phyloP scores from a whole-genome alignment of 1,140 invertebrate genomes.

The Drosophila azteca region DNA sequence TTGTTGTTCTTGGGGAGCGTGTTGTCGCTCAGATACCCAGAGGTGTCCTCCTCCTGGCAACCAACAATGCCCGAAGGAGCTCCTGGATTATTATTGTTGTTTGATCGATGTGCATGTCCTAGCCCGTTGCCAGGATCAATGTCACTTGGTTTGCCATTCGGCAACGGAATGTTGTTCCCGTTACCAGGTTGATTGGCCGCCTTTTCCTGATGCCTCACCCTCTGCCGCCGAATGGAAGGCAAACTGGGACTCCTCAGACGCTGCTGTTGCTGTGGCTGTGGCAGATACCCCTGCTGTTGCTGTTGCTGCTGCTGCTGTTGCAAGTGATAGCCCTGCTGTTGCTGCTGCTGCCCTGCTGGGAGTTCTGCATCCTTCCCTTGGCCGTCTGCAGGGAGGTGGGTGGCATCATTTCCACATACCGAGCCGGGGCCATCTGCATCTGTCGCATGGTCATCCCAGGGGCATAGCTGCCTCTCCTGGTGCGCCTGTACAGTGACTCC shows the following conservation, averaged over 20 bases:
- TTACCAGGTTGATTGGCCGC: constrained; percentile 22
- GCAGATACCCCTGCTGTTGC: constrained; percentile 13
- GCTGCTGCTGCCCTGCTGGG: constrained; percentile 31
- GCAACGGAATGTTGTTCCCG: constrained; percentile 10
- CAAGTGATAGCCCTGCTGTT: constrained; percentile 12
- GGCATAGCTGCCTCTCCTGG: constrained; percentile 62
- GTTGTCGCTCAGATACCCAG: constrained; percentile 87
- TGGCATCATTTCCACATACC: constrained; percentile 65
- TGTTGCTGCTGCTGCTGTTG: constrained; percentile 53
- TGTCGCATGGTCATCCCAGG: constrained; percentile 64
- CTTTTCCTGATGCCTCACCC: constrained; percentile 51
- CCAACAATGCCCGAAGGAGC: constrained; percentile 43
- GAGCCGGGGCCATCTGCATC: constrained; percentile 45
- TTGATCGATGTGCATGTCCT: constrained; percentile 60
- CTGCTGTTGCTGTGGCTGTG: constrained; percentile 37
- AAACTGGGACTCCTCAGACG: constrained; percentile 80
- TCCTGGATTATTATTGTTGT: constrained; percentile 46
- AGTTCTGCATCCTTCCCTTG: constrained; percentile 75
- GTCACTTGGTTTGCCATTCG: constrained; percentile 48
- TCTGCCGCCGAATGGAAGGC: constrained; percentile 67
- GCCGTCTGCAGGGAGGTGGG: constrained; percentile 70
- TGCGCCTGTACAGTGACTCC: constrained; percentile 57
- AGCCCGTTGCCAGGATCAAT: constrained; percentile 66
- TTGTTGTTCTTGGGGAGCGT: constrained; percentile 70
- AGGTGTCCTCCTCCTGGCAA: constrained; percentile 87